A percentile compares a stretch with the other conserved stretches of the same genome.
phyloP scores from a whole-genome alignment of 1,140 invertebrate species.

The Halictus rubicundus region DNA sequence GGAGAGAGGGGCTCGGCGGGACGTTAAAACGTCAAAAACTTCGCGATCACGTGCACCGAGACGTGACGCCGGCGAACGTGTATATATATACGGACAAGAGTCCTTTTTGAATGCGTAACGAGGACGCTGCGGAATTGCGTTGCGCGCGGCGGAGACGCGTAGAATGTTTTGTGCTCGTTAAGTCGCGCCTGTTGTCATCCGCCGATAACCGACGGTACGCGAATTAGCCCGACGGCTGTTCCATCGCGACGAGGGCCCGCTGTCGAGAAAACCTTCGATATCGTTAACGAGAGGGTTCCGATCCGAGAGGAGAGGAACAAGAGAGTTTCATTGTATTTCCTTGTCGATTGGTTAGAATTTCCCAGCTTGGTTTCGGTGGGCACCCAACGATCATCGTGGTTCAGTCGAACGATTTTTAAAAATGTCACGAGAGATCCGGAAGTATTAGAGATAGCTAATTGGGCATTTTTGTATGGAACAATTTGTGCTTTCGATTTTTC shows the following conservation, averaged over 20 bases:
- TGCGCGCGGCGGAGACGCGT: not conserved
- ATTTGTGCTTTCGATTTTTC: no score
- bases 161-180: conserved; percentile 6
- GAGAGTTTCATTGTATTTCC: no score
- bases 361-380: no score
- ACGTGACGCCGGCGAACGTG: conserved; percentile 17
- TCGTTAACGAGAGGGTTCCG: not conserved
- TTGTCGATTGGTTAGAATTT: no score
- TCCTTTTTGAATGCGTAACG: conserved; percentile 11
- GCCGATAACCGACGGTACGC: not conserved
- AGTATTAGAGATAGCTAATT: no score
- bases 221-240: not conserved
- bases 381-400: no score
- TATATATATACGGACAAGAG: conserved; percentile 8
- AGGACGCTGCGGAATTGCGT: conserved; percentile 10
- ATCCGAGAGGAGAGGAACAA: not conserved
- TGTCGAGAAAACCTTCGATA: not conserved
- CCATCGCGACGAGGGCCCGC: not conserved
- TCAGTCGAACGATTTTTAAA: no score
- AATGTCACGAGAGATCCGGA: no score
- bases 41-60: conserved; percentile 18
- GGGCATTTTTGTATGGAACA: no score
- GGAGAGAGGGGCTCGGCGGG: not conserved
- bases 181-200: not conserved
- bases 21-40: conserved; percentile 30